These are phyloP conservation scores for Peucedramus taeniatus DNA, from an alignment of 2,113 vertebrate genomes.

Conservation along the genomic window DNA sequence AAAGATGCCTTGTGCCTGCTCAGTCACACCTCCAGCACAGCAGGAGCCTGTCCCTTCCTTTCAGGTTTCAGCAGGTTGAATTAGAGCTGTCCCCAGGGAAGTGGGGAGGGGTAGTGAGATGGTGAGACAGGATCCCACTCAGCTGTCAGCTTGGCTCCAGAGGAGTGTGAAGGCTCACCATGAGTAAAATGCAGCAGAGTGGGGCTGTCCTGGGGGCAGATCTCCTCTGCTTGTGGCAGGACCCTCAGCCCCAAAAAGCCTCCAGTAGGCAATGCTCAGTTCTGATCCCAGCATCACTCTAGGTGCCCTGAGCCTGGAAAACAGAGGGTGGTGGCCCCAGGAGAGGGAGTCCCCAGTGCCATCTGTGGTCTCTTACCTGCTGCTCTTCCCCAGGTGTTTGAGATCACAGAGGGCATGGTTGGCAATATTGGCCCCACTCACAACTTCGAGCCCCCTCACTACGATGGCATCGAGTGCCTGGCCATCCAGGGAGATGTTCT, in stretches of 20 bases:
- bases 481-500: constrained; percentile 87
- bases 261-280: neutral
- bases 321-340: neutral
- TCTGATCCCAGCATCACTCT: neutral
- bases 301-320: neutral
- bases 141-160: neutral
- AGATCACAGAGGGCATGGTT: constrained; percentile 80
- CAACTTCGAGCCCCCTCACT: constrained; percentile 97
- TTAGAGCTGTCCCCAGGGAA: neutral
- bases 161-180: neutral
- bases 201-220: neutral
- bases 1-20: neutral
- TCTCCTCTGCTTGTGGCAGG: neutral
- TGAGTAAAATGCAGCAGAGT: neutral
- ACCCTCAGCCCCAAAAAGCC: neutral
- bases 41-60: neutral
- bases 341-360: neutral
- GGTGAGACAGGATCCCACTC: neutral
- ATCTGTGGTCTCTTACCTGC: neutral
- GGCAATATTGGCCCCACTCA: constrained; percentile 91
- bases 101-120: neutral
- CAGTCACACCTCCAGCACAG: neutral
- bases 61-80: neutral
- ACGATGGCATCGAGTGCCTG: constrained; percentile 93
- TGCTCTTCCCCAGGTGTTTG: constrained; percentile 81